Conservation (phyloP, 2,888 invertebrate species). For the Chrysotoxum bicinctum region DNA sequence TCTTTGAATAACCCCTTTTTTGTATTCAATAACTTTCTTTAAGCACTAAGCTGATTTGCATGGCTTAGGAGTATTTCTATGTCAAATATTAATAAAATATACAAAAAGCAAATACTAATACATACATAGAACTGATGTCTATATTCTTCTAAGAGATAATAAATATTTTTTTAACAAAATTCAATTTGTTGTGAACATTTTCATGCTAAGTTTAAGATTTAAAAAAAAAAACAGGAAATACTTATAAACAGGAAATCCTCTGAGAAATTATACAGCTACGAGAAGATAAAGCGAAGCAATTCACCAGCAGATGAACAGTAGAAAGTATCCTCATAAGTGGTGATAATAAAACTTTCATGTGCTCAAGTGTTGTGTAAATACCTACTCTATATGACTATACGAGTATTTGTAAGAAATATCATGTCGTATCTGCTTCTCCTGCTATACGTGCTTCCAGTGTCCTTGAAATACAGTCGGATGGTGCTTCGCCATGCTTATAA, state of each 20-base stretch:
- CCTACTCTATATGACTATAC: neutral
- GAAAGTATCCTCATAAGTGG: constrained; percentile 60
- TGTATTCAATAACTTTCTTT: neutral
- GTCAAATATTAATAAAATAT: too few species aligned
- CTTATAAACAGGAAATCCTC: constrained; percentile 21
- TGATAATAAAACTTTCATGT: constrained; percentile 66
- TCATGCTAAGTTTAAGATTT: neutral
- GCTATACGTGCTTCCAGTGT: constrained; percentile 41
- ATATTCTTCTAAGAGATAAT: neutral
- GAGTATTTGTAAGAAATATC: neutral
- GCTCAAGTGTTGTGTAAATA: constrained; percentile 61
- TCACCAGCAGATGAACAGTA: constrained; percentile 42
- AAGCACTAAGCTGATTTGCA: too few species aligned
- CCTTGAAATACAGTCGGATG: constrained; percentile 23
- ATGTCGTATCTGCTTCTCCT: neutral
- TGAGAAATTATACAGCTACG: constrained; percentile 10
- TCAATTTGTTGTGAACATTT: neutral
- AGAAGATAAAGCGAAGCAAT: constrained; percentile 21
- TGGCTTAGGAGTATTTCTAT: too few species aligned
- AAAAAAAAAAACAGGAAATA: neutral
- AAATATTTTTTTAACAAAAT: neutral
- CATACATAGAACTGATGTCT: too few species aligned
- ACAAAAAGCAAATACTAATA: neutral
- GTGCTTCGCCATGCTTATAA: constrained; percentile 9
- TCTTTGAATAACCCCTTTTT: neutral